These are phyloP conservation scores for Chrysotoxum bicinctum DNA, from an alignment of 2,888 invertebrate genomes.

Conservation along the genomic window DNA sequence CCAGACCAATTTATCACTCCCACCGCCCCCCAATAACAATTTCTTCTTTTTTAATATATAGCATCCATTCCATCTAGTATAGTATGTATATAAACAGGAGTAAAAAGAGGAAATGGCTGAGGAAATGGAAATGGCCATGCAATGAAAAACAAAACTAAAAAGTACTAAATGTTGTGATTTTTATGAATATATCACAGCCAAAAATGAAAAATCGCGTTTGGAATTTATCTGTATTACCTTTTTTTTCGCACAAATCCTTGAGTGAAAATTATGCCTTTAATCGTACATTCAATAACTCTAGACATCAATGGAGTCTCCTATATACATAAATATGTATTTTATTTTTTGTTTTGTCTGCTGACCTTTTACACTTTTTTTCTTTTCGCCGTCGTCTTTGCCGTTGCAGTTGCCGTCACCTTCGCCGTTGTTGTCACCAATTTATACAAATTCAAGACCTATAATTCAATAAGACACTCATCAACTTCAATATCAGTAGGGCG, in stretches of 20 bases:
- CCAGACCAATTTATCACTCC: slow-evolving; percentile 25
- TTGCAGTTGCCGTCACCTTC: slow-evolving; percentile 12
- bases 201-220: slow-evolving; percentile 22
- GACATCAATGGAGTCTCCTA: slow-evolving; percentile 59
- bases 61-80: slow-evolving; percentile 8
- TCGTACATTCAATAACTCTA: slow-evolving; percentile 43
- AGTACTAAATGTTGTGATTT: neutral
- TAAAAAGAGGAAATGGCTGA: slow-evolving; percentile 10
- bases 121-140: slow-evolving; percentile 22
- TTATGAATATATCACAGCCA: slow-evolving; percentile 13
- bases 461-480: slow-evolving; percentile 34
- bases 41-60: slow-evolving; percentile 10
- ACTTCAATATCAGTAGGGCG: neutral
- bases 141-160: slow-evolving; percentile 6
- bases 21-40: slow-evolving; percentile 53
- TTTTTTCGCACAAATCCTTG: slow-evolving; percentile 37
- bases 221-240: slow-evolving; percentile 4
- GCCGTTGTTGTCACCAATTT: slow-evolving; percentile 59
- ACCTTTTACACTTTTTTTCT: slow-evolving; percentile 79
- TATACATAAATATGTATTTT: slow-evolving; percentile 56
- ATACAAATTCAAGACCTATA: slow-evolving; percentile 66
- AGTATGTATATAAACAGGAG: slow-evolving; percentile 14
- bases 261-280: slow-evolving; percentile 30
- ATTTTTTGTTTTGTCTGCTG: slow-evolving; percentile 76
- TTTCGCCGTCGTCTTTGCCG: slow-evolving; percentile 61